Conservation (phyloP, 2,797 vertebrate species). For the Siniperca scherzeri region DNA sequence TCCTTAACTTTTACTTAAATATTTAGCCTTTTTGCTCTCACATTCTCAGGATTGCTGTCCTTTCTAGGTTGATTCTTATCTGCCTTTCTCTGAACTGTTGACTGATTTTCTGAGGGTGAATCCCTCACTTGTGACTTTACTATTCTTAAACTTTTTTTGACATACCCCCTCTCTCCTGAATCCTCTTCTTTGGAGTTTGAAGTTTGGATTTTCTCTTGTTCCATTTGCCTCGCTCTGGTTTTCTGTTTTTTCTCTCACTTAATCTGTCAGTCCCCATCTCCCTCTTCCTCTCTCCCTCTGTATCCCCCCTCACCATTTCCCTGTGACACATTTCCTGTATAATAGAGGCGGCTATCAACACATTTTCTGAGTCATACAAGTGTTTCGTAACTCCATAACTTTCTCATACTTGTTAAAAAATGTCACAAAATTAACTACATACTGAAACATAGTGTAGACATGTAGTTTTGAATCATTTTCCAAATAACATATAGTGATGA, state of each 20-base stretch:
- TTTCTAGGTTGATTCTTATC: neutral
- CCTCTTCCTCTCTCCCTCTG: slow-evolving; percentile 27
- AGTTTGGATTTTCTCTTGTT: slow-evolving; percentile 28
- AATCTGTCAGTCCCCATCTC: slow-evolving; percentile 31
- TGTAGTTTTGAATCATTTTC: neutral
- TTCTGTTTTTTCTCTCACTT: slow-evolving; percentile 37
- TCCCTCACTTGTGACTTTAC: neutral
- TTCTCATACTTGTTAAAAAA: slow-evolving; percentile 1
- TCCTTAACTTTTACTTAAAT: slow-evolving; percentile 25
- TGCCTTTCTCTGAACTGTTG: slow-evolving; percentile 25
- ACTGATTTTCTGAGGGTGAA: slow-evolving; percentile 1
- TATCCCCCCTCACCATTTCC: slow-evolving; percentile 36
- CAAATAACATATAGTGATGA: neutral
- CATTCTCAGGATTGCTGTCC: neutral
- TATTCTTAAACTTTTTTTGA: slow-evolving; percentile 7
- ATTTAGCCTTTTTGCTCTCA: slow-evolving; percentile 19
- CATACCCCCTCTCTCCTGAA: neutral
- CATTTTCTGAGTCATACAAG: slow-evolving; percentile 58
- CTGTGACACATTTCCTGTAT: slow-evolving; percentile 83
- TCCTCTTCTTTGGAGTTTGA: slow-evolving; percentile 8
- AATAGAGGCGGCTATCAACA: slow-evolving; percentile 64
- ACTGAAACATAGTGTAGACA: neutral
- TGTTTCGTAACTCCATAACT: slow-evolving; percentile 50
- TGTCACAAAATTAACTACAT: neutral
- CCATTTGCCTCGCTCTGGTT: slow-evolving; percentile 4